Conservation (phyloP, 2,113 vertebrate genomes). For the Mellivora capensis region DNA sequence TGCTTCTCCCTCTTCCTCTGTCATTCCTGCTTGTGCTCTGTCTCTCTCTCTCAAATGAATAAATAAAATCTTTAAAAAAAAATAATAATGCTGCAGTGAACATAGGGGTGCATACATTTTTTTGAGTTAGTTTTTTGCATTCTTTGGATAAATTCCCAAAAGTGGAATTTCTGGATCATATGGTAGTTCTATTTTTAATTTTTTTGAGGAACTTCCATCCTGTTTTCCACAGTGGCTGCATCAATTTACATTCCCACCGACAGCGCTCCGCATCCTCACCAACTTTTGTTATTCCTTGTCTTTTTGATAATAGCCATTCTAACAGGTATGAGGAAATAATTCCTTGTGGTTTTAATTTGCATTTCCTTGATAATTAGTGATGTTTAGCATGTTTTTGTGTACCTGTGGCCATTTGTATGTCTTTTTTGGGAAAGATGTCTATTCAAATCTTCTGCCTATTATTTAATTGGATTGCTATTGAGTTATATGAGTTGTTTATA, state of each 20-base stretch:
- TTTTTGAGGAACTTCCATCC: not conserved
- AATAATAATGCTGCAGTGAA: not conserved
- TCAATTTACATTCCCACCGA: not conserved
- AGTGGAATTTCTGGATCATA: not conserved
- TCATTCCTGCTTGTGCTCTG: too few species aligned
- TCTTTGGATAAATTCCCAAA: not conserved
- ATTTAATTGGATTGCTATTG: not conserved
- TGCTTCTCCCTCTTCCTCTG: too few species aligned
- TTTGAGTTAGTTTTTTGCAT: not conserved
- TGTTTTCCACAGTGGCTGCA: not conserved
- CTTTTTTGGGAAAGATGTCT: not conserved
- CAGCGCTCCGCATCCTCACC: not conserved
- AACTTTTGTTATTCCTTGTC: not conserved
- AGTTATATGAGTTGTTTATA: not conserved
- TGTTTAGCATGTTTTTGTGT: not conserved
- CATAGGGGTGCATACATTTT: not conserved
- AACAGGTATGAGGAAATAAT: not conserved
- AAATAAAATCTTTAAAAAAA: not conserved
- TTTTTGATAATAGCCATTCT: not conserved
- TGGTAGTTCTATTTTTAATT: not conserved
- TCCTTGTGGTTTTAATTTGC: not conserved
- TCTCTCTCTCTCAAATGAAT: not conserved
- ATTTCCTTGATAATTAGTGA: not conserved
- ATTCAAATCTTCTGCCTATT: not conserved
- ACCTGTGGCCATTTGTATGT: not conserved